Percentiles rank a stretch among this genome's conserved stretches.
Evolutionary conservation across 2,113 vertebrate species (phyloP).

Genomic region (Leiothrix lutea): DNA sequence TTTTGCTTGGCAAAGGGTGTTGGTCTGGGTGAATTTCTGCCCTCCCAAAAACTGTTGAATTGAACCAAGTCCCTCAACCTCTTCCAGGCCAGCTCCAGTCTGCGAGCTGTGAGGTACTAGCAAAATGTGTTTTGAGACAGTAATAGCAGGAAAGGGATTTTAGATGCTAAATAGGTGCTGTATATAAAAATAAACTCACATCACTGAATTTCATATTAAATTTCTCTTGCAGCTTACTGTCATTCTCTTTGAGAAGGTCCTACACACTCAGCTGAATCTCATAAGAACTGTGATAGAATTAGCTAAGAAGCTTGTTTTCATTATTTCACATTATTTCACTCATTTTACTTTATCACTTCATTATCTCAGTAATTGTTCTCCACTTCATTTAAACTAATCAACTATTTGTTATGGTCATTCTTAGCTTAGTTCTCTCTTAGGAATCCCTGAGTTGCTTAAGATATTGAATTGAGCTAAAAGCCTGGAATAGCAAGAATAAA

Average conservation of each 20-base stretch:
- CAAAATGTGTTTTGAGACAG: not conserved
- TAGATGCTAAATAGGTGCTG: not conserved
- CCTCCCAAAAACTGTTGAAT: not conserved
- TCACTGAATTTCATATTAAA: not conserved
- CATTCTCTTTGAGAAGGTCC: not conserved
- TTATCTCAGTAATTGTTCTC: not conserved
- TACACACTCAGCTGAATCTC: not conserved
- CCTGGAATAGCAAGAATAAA: not conserved
- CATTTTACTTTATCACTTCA: not conserved
- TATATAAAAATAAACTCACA: not conserved
- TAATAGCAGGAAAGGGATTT: not conserved
- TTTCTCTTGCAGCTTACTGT: not conserved
- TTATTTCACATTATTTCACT: conserved; percentile 11
- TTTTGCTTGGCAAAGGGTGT: not conserved
- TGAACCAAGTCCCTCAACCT: not conserved
- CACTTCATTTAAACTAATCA: not conserved
- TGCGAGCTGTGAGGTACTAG: not conserved
- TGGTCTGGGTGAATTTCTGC: not conserved
- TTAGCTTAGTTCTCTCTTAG: not conserved
- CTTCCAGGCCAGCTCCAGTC: not conserved
- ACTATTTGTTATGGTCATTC: not conserved
- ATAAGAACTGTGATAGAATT: not conserved
- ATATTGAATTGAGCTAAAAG: not conserved
- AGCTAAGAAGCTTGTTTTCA: not conserved
- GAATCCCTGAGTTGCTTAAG: not conserved